A percentile compares a stretch with the other conserved stretches of the same genome.
These are phyloP conservation scores for Alethe castanea DNA, from an alignment of 2,113 vertebrate species.

Conservation along the genomic window DNA sequence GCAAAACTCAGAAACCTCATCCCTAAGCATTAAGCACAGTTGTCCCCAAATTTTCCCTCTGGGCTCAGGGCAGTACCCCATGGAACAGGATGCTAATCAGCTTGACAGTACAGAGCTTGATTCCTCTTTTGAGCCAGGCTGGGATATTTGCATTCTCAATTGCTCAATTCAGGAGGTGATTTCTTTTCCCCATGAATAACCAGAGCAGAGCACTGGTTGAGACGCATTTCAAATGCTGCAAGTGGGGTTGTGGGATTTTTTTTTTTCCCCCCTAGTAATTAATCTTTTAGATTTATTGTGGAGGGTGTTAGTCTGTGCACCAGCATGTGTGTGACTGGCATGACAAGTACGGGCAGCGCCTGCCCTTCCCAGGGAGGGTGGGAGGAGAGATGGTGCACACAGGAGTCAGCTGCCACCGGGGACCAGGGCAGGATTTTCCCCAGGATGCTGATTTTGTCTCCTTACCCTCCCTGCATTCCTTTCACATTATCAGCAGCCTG, in stretches of 20 bases:
- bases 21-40: neutral
- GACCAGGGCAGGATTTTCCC: neutral
- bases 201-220: neutral
- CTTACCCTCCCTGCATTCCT: slow-evolving; percentile 47
- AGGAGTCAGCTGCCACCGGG: neutral
- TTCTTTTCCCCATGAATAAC: slow-evolving; percentile 57
- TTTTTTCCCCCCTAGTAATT: slow-evolving; percentile 8
- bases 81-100: neutral
- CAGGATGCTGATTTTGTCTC: neutral
- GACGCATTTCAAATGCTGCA: slow-evolving; percentile 17
- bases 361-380: neutral
- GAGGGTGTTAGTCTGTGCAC: slow-evolving; percentile 44
- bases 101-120: neutral
- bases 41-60: neutral
- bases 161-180: slow-evolving; percentile 45
- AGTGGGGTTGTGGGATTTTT: slow-evolving; percentile 14
- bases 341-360: slow-evolving; percentile 6
- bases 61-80: neutral
- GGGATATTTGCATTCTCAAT: slow-evolving; percentile 60
- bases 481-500: slow-evolving; percentile 41
- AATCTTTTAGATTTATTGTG: slow-evolving; percentile 60
- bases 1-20: neutral
- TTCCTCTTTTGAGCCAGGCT: slow-evolving; percentile 35
- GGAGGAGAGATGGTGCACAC: neutral
- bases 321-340: slow-evolving; percentile 56